Conservation (phyloP, 92 coral and sea anemone genomes). For the Pocillopora meandrina region DNA sequence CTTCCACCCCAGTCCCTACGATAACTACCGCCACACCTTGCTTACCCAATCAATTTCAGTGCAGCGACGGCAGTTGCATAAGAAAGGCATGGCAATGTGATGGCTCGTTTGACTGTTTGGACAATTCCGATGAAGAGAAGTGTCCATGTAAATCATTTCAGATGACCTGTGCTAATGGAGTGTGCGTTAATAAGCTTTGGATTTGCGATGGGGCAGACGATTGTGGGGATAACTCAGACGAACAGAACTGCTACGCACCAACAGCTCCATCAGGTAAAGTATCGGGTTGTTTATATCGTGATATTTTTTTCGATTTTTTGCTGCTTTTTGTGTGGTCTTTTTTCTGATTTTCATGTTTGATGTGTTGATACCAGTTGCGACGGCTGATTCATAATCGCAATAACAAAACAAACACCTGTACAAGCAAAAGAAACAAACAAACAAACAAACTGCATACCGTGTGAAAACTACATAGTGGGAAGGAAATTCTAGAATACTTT, state of each 20-base stretch:
- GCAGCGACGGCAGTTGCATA: conserved; percentile 74
- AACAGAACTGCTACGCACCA: conserved; percentile 69
- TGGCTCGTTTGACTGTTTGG: conserved; percentile 80
- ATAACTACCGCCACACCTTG: conserved; percentile 44
- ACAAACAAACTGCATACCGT: no score
- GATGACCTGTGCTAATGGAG: conserved; percentile 78
- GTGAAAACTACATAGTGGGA: no score
- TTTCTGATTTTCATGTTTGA: no score
- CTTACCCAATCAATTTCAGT: conserved; percentile 59
- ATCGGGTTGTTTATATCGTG: neutral
- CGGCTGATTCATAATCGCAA: no score
- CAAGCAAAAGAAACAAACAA: no score
- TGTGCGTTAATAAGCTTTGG: conserved; percentile 65
- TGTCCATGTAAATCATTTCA: conserved; percentile 74
- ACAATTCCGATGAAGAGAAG: conserved; percentile 80
- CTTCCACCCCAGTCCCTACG: conserved; percentile 16
- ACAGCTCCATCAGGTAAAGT: conserved; percentile 22
- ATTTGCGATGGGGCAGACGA: conserved; percentile 84
- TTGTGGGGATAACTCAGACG: conserved; percentile 87
- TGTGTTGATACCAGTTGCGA: no score
- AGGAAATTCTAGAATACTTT: no score
- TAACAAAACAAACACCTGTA: no score
- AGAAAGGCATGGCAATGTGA: conserved; percentile 66
- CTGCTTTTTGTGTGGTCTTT: neutral
- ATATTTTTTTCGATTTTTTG: no score